Conservation (phyloP, 1,140 invertebrate genomes). For the Bombus confusus region DNA sequence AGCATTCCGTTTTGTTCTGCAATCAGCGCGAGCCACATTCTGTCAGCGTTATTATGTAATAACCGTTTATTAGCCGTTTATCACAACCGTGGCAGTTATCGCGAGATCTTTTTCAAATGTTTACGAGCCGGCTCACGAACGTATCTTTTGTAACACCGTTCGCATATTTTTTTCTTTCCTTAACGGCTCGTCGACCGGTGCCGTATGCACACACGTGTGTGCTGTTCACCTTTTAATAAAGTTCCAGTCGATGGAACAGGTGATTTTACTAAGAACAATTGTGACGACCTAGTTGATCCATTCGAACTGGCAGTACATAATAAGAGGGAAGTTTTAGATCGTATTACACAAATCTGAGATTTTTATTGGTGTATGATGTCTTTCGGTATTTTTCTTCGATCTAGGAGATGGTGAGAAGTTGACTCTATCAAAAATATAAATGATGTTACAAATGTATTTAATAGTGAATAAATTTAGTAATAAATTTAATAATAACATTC, state of each 20-base stretch:
- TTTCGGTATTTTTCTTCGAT: neutral
- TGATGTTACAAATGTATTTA: too few species aligned
- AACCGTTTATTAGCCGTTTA: too few species aligned
- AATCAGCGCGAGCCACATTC: constrained; percentile 26
- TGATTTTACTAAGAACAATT: neutral
- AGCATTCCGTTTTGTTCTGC: constrained; percentile 31
- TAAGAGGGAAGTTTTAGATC: too few species aligned
- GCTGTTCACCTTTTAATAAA: neutral
- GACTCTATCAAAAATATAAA: neutral
- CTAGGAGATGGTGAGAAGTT: neutral
- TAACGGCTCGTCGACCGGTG: neutral
- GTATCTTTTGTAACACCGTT: neutral
- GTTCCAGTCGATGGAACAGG: neutral
- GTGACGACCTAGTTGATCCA: neutral
- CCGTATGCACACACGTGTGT: neutral
- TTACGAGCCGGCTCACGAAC: neutral
- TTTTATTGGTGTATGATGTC: neutral
- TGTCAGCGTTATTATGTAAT: constrained; percentile 50
- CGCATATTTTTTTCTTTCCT: neutral
- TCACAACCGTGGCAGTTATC: constrained; percentile 42
- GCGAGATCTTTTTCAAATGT: constrained; percentile 41
- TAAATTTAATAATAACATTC: too few species aligned
- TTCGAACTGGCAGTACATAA: neutral
- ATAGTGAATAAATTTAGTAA: too few species aligned
- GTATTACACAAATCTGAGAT: neutral